Evolutionary conservation across 1,140 invertebrate genomes (phyloP).

Genomic region (Mactra quadrangularis): DNA sequence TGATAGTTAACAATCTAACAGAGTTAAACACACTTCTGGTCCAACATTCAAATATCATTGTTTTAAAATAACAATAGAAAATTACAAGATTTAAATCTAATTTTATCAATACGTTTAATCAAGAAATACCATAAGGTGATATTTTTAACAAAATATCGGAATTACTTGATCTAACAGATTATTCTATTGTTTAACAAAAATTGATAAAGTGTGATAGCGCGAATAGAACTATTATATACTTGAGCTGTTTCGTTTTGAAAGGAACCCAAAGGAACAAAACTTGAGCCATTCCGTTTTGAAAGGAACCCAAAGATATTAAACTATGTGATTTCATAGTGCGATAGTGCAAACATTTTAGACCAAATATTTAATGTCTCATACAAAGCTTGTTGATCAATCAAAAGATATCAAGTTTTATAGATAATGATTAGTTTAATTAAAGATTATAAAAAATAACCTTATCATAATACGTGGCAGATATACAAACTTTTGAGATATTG

Average conservation of each 20-base stretch:
- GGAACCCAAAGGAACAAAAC: too few relatives aligned
- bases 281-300: slow-evolving; percentile 27
- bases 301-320: not conserved
- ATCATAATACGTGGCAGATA: too few relatives aligned
- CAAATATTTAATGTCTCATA: slow-evolving; percentile 41
- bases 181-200: slow-evolving; percentile 36
- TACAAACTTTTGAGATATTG: too few relatives aligned
- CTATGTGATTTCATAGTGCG: slow-evolving; percentile 51
- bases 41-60: too few relatives aligned
- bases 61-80: too few relatives aligned
- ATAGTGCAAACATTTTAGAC: slow-evolving; percentile 50
- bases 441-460: not conserved
- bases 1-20: too few relatives aligned
- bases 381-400: slow-evolving; percentile 36
- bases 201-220: slow-evolving; percentile 59
- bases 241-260: slow-evolving; percentile 29
- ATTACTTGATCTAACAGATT: slow-evolving; percentile 51
- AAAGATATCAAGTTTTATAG: slow-evolving; percentile 24
- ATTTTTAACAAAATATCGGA: slow-evolving; percentile 61
- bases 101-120: too few relatives aligned
- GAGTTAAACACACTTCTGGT: too few relatives aligned
- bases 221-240: slow-evolving; percentile 37
- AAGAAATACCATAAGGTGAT: slow-evolving; percentile 44
- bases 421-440: slow-evolving; percentile 11
- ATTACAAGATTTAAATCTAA: too few relatives aligned